phyloP scores from a whole-genome alignment of 2,797 vertebrate genomes.

The Lepus oiostolus region DNA sequence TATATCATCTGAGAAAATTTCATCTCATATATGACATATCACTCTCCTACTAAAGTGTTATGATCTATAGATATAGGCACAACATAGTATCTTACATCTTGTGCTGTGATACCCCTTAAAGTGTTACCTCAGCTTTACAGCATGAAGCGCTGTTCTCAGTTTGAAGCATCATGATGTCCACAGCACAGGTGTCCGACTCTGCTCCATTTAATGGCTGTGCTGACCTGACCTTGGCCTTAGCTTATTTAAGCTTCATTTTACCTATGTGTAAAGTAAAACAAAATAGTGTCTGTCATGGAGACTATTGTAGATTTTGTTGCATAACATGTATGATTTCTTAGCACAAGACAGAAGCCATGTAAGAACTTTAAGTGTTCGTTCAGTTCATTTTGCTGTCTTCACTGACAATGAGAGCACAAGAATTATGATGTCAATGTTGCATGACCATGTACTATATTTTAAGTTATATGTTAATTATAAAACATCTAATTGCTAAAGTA shows the following conservation, averaged over 20 bases:
- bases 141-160: not conserved
- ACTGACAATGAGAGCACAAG: not conserved
- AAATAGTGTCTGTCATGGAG: not conserved
- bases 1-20: not conserved
- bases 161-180: not conserved
- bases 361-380: not conserved
- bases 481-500: not conserved
- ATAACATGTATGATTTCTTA: not conserved
- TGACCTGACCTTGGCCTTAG: not conserved
- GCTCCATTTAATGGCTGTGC: not conserved
- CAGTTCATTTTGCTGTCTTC: not conserved
- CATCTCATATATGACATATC: not conserved
- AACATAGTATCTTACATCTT: not conserved
- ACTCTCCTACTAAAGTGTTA: not conserved
- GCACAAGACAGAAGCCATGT: not conserved
- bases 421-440: not conserved
- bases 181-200: too few relatives aligned
- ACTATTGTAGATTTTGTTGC: not conserved
- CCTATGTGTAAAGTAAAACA: not conserved
- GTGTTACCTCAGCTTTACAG: not conserved
- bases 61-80: not conserved
- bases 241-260: not conserved
- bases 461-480: constrained; percentile 11
- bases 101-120: not conserved
- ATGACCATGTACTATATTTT: not conserved